Base-by-base conservation (phyloP, 2,113 vertebrate genomes). In the Neotoma lepida region DNA sequence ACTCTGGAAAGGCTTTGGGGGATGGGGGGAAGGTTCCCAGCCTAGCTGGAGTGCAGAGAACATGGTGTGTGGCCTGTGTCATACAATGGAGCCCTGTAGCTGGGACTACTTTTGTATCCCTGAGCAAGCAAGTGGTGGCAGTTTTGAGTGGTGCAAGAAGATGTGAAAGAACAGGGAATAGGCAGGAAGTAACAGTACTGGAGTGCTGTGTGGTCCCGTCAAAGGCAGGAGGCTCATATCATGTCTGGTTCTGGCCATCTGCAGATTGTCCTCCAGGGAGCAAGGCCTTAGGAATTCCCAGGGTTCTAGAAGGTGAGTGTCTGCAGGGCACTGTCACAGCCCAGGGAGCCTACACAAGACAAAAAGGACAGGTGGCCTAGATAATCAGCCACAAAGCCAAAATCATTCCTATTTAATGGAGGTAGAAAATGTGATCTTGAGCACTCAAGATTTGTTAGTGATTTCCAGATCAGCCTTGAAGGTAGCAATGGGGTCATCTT, bases 311-410 rank as follows among this genome's bases (percentile, higher is more conserved):
- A 24, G 44, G 14, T 49, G 33, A 58, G 56, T 0, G 6, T 51
- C 8, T 6, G 46, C 64, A 9, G 41, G 35, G 20, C 17, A 33
- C 84, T 13, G 5, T 14, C 74, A 85, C 30, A 9, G 4, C 0
- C 20, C 10, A 49, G 39, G 1, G 1, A 28, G 33, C 2, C 4
- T 6, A 39, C 33, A 84, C 44, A 33, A 6, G 61, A 63, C 6
- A 1, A 20, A 28, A 71, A 28, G 33, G 24, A 26, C 14, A 1
- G 0, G 24, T 6, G 12, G 18, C 14, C 58, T 49, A 54, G 39
- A 30, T 10, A 39, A 51, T 44, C 22, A 26, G 5, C 33, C 1
- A 14, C 0, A 0, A 56, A 41, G 33, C 54, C 18, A 0, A 0
- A 6, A 0, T 2, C 3, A 7, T 3, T 6, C 22, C 20, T 24